Evolutionary conservation across 2,888 invertebrate genomes (phyloP).

Genomic region (Empis livida): DNA sequence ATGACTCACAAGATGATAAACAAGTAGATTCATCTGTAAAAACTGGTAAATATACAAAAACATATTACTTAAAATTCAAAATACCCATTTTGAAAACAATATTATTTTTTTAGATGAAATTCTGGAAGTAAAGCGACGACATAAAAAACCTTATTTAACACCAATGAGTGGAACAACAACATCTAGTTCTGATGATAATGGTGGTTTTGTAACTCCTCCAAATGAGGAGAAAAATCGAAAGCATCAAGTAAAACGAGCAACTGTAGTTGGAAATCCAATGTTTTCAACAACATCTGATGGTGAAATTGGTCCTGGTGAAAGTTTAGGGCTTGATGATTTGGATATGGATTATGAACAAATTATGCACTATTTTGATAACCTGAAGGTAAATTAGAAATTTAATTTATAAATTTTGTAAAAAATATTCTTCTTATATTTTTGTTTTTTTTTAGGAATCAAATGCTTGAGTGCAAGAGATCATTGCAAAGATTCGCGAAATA

Average conservation of each 20-base stretch:
- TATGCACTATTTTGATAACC: conserved; percentile 95
- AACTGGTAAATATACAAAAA: too few species aligned
- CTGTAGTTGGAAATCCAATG: conserved; percentile 82
- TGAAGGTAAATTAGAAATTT: conserved; percentile 54
- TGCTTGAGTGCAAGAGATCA: conserved; percentile 82
- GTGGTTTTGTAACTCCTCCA: conserved; percentile 21
- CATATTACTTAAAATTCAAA: too few species aligned
- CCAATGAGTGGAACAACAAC: conserved; percentile 13
- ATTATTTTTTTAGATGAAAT: conserved; percentile 13
- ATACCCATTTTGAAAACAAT: too few species aligned
- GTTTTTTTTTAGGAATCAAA: conserved; percentile 59
- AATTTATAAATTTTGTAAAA: too few species aligned
- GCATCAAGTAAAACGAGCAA: conserved; percentile 60
- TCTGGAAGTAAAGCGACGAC: conserved; percentile 15
- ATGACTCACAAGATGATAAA: too few species aligned
- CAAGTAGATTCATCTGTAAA: too few species aligned
- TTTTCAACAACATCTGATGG: conserved; percentile 47
- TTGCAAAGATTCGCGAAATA: conserved; percentile 70
- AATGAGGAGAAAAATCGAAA: conserved; percentile 15
- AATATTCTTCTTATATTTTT: conserved; percentile 25
- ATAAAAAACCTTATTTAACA: conserved; percentile 12
- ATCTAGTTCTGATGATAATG: conserved; percentile 21
- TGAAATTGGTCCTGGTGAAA: conserved; percentile 41
- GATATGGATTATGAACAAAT: conserved; percentile 97
- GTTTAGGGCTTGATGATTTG: conserved; percentile 65